phyloP scores from a whole-genome alignment of 2,888 invertebrate species.

The Apamea epomidion region DNA sequence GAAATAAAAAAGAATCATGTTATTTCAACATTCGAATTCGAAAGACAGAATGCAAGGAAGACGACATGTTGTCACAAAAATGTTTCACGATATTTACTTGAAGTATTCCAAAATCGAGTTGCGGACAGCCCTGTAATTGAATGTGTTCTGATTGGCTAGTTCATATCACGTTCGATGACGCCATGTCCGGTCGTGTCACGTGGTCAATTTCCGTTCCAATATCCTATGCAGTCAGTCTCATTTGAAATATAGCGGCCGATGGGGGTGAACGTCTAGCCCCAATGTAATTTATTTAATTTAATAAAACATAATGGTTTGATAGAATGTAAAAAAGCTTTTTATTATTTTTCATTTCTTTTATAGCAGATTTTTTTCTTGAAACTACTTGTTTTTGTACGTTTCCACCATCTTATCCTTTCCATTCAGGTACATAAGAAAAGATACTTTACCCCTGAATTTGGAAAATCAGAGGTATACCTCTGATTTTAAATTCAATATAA shows the following conservation, averaged over 20 bases:
- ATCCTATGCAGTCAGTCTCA: constrained; percentile 82
- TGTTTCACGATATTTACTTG: neutral
- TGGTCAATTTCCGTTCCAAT: constrained; percentile 87
- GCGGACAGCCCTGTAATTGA: constrained; percentile 79
- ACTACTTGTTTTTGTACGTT: neutral
- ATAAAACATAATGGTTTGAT: constrained; percentile 31
- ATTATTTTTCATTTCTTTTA: neutral
- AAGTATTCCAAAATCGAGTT: neutral
- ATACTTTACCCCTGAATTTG: neutral
- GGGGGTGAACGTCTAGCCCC: constrained; percentile 58
- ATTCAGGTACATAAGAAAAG: neutral
- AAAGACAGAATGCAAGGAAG: neutral
- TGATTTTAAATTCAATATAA: neutral
- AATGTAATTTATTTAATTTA: constrained; percentile 51
- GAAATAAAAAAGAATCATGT: constrained; percentile 65
- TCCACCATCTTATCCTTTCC: neutral
- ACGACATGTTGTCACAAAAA: neutral
- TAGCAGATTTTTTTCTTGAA: neutral
- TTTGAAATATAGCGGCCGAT: constrained; percentile 65
- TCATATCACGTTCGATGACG: constrained; percentile 84
- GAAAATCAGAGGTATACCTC: too few relatives aligned
- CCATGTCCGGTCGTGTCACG: constrained; percentile 84
- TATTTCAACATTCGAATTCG: constrained; percentile 4
- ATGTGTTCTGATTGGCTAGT: constrained; percentile 85
- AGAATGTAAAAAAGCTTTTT: neutral